Evolutionary conservation across 2,888 invertebrate genomes (phyloP).

Genomic region (Leptura quadrifasciata): DNA sequence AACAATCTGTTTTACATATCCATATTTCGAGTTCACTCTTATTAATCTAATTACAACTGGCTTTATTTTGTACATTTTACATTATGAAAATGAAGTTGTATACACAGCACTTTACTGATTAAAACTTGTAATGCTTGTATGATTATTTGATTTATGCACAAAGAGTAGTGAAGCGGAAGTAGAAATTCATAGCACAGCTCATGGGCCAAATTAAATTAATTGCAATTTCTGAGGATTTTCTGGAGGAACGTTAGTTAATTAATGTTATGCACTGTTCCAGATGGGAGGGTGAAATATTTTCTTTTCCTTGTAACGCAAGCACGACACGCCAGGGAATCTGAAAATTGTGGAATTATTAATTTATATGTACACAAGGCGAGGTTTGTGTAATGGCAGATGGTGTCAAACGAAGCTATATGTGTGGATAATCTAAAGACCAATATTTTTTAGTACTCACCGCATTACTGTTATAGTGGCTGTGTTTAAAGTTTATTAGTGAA

Average conservation of each 20-base stretch:
- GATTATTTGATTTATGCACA: slow-evolving; percentile 34
- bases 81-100: slow-evolving; percentile 33
- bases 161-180: slow-evolving; percentile 23
- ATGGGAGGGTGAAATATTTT: background rate
- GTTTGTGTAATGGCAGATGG: background rate
- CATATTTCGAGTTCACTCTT: background rate
- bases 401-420: background rate
- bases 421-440: background rate
- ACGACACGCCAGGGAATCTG: background rate
- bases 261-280: background rate
- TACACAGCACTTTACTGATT: slow-evolving; percentile 32
- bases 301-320: background rate
- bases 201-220: slow-evolving; percentile 13
- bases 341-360: slow-evolving; percentile 3
- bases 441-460: background rate
- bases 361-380: background rate
- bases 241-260: background rate
- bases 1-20: background rate
- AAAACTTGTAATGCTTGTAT: slow-evolving; percentile 30
- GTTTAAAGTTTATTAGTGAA: too few species aligned
- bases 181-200: slow-evolving; percentile 10
- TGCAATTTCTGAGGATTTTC: slow-evolving; percentile 9
- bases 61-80: slow-evolving; percentile 30
- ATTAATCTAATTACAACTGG: slow-evolving; percentile 21
- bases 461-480: too few species aligned